A percentile compares a stretch with the other conserved stretches of the same genome.
Evolutionary conservation across 1,140 invertebrate genomes (phyloP).

Genomic region (Macrosteles quadrilineatus): DNA sequence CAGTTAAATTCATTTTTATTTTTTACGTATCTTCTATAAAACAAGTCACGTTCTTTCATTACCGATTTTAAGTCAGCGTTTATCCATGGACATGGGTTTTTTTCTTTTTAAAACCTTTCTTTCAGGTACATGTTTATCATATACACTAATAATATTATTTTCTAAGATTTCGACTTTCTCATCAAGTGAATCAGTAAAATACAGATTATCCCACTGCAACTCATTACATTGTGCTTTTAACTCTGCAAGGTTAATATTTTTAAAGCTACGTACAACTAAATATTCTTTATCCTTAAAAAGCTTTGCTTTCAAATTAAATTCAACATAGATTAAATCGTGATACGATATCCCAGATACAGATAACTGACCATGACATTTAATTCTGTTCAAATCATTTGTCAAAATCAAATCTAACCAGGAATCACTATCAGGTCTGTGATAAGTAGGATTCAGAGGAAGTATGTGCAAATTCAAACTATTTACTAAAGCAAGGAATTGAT

Average conservation of each 20-base stretch:
- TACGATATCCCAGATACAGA: not conserved
- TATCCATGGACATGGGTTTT: constrained; percentile 2
- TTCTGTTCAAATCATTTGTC: not conserved
- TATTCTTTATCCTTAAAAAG: not conserved
- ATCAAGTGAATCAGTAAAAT: not conserved
- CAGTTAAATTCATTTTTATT: too few relatives aligned
- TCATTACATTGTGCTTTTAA: not conserved
- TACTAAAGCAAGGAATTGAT: not conserved
- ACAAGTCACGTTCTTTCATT: not conserved
- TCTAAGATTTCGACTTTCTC: not conserved
- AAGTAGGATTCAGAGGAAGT: not conserved
- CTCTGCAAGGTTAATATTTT: not conserved
- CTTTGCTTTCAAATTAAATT: not conserved
- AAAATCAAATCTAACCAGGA: not conserved
- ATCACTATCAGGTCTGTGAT: not conserved
- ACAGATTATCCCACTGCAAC: not conserved
- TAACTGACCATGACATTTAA: not conserved
- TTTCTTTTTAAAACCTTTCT: not conserved
- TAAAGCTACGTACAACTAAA: not conserved
- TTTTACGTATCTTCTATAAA: too few relatives aligned
- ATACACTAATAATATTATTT: not conserved
- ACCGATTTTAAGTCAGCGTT: not conserved
- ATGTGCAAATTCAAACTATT: not conserved
- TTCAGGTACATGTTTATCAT: constrained; percentile 1
- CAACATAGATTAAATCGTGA: constrained; percentile 11